Evolutionary conservation across 2,888 invertebrate genomes (phyloP).

Genomic region (Polydesmus complanatus): DNA sequence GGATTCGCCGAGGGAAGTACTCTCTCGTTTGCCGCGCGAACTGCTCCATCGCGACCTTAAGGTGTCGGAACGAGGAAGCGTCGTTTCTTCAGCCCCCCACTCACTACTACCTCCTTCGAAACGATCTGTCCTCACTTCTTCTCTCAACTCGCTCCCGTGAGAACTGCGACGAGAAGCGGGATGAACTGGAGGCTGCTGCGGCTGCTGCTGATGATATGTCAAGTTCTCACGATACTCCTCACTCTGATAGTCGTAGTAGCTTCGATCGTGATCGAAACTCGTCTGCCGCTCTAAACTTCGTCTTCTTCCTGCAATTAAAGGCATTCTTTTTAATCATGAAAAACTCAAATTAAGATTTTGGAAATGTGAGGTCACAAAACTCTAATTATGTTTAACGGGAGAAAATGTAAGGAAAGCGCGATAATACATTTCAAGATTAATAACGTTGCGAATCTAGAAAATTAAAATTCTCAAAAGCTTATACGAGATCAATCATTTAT

Average conservation of each 20-base stretch:
- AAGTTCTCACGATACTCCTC: slow-evolving; percentile 6
- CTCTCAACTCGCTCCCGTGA: slow-evolving; percentile 22
- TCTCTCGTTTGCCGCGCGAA: slow-evolving; percentile 17
- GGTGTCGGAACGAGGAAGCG: background rate
- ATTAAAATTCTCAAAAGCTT: no score
- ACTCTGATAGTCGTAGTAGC: slow-evolving; percentile 11
- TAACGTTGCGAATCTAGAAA: no score
- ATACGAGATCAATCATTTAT: no score
- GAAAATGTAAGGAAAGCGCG: no score
- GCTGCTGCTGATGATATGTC: background rate
- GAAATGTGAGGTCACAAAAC: no score
- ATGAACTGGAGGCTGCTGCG: background rate
- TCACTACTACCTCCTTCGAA: background rate
- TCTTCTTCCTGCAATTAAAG: slow-evolving; percentile 39
- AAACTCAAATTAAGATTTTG: background rate
- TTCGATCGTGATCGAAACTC: slow-evolving; percentile 48
- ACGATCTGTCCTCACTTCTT: slow-evolving; percentile 19
- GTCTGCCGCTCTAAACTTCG: slow-evolving; percentile 68
- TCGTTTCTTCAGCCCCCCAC: no score
- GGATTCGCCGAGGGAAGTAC: background rate
- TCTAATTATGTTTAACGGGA: no score
- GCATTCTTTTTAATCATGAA: background rate
- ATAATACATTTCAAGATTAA: no score
- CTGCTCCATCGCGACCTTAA: background rate
- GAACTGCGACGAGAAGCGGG: background rate